Base-by-base conservation (phyloP, 2,888 invertebrate genomes). In the Hermodice carunculata region DNA sequence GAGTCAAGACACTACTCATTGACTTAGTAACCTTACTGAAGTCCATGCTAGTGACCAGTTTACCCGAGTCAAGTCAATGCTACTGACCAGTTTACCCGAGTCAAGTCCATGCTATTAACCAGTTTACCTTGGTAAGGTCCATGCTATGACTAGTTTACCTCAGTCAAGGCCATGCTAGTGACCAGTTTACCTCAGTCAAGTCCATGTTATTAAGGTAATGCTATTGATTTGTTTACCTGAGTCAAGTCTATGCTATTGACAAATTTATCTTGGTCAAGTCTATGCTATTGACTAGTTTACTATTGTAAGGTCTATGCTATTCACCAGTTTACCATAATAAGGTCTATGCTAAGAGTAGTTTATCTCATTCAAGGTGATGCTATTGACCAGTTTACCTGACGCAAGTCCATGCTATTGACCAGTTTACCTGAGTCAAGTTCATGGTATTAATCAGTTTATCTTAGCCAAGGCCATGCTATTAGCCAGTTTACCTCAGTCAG, bases 71-170 rank as follows among this genome's bases (percentile, higher is more conserved):
- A 53, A 17, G 34, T 53, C 53, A 31, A 53, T 53, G 32, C n/a
- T 17, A 11, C n/a, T 37, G 37, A 14, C 17, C 37, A 17, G 11
- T 14, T 37, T 37, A 37, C 37, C 37, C 17, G 11, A 37, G 37
- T 37, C 37, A 37, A 17, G 37, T 37, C 37, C 17, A 37, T 37
- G 37, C 17, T 37, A n/a, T n/a, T n/a, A n/a, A 19, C 19, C 26
- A 8, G 28, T 19, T 53, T 5, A 53, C 32, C 53, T 34, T 53
- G 22, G 53, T 32, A n/a, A 53, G 31, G 34, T 53, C 53, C 53
- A 53, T 53, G 32, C n/a, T n/a, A 5, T 5, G n/a, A 4, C n/a
- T 17, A 19, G 19, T 29, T 49, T 4, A 49, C 49, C 26, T 49
- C 28, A n/a, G 49, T 49, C 17, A 49, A 6, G n/a, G 22, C 49